Evolutionary conservation across 2,797 vertebrate genomes (phyloP).

Genomic region (Momotus momota): DNA sequence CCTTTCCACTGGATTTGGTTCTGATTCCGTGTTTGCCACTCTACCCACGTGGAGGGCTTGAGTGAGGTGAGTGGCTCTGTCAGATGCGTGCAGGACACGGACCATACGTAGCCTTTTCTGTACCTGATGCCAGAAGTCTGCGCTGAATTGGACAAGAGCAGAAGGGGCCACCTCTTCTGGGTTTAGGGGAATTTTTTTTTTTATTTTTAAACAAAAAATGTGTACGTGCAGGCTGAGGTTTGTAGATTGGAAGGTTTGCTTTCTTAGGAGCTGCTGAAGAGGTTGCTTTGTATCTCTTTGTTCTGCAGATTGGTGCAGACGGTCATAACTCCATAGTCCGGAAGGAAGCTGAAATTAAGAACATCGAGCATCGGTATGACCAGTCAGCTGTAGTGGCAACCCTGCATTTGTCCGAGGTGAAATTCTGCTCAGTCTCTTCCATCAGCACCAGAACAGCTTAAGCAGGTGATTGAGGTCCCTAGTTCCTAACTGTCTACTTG

Average conservation of each 20-base stretch:
- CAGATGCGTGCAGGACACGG: neutral
- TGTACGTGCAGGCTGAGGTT: neutral
- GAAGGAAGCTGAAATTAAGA: slow-evolving; percentile 86
- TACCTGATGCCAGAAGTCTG: neutral
- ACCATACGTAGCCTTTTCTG: neutral
- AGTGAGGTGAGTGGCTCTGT: slow-evolving; percentile 20
- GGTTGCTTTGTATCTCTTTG: neutral
- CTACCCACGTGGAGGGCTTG: neutral
- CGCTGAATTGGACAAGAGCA: neutral
- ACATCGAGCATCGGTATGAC: slow-evolving; percentile 91
- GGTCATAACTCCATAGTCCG: slow-evolving; percentile 93
- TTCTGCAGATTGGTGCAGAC: slow-evolving; percentile 91
- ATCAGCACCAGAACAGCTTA: neutral
- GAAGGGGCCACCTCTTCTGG: neutral
- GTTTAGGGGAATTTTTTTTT: neutral
- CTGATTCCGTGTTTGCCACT: neutral
- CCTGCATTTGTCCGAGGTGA: slow-evolving; percentile 92
- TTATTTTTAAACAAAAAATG: neutral
- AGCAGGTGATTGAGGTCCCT: neutral
- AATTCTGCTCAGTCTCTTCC: neutral
- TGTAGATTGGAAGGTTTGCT: neutral
- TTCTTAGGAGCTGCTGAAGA: neutral
- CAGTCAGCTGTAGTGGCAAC: slow-evolving; percentile 97
- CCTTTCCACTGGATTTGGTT: slow-evolving; percentile 56
- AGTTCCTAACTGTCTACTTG: neutral